Evolutionary conservation across 2,797 vertebrate genomes (phyloP), one percentile per base, ranked within the genome.

Genomic region (Crenichthys baileyi): DNA sequence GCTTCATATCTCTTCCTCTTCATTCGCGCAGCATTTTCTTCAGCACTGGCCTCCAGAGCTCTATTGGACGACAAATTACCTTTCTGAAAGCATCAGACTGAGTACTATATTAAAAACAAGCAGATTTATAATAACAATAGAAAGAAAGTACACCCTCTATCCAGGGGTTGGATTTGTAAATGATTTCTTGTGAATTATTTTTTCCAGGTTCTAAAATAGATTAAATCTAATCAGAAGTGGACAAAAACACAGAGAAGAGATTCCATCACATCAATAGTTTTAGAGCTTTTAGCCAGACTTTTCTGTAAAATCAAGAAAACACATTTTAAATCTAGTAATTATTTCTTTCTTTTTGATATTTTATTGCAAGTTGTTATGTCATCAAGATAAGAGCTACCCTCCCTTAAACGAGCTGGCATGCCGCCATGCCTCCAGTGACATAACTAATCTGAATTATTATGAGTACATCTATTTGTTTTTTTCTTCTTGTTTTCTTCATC

Each of bases 1-100:
- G 88, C 95, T 72, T 99, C 97, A 29, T 96, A 97, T 48, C 96
- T 95, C 91, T 97, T 99, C 93, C 97, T 96, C 92, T 99, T 99
- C 79, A 97, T 92, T 56, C 95, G 94, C 0, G 90, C 95, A 22
- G 96, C 96, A 46, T 80, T 97, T 87, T 98, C 97, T 63, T 96
- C 84, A 0, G 89, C 91, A 5, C 91, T 95, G 24, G 85, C 85
- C 73, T 97, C 97, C 6, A 96, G 94, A 39, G 91, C 91, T 86
- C 98, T 99, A 79, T 7, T 7, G 8, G 12, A 71, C 46, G 83
- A 76, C 73, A 83, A 5, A 75, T 50, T 11, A 78, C 2, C 39
- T 48, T 20, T 58, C 20, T 70, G 5, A 76, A 55, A 79, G 4
- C 20, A 55, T 13, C 11, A 53, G 81, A 63, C 31, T 68, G 39